Percentiles rank a stretch among this genome's conserved stretches.
phyloP scores from a whole-genome alignment of 2,797 vertebrate genomes.

The Cossypha dichroa region DNA sequence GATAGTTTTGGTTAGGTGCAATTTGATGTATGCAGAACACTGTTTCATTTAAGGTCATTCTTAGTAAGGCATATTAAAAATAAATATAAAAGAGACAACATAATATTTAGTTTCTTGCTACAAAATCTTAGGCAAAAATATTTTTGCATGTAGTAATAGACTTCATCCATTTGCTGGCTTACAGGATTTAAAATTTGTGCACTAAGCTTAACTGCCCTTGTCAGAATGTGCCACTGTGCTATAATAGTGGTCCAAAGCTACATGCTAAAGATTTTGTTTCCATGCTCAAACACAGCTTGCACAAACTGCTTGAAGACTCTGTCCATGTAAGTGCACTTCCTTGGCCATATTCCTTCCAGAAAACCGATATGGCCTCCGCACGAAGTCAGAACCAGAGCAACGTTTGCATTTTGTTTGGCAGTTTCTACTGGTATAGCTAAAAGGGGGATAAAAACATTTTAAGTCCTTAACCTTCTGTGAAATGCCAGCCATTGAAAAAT shows the following conservation, averaged over 20 bases:
- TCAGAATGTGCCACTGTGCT: conserved; percentile 45
- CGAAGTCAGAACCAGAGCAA: conserved; percentile 93
- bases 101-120: conserved; percentile 74
- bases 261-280: conserved; percentile 79
- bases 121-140: conserved; percentile 75
- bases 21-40: conserved; percentile 62
- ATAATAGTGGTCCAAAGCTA: conserved; percentile 52
- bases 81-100: conserved; percentile 74
- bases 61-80: conserved; percentile 83
- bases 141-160: conserved; percentile 73
- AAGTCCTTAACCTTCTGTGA: background rate
- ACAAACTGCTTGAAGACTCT: conserved; percentile 97
- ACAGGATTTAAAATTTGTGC: conserved; percentile 69
- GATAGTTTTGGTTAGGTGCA: conserved; percentile 77
- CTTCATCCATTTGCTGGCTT: conserved; percentile 71
- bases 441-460: background rate
- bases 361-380: conserved; percentile 98
- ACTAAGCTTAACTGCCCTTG: conserved; percentile 66
- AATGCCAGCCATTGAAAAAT: background rate
- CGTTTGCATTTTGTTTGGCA: conserved; percentile 95
- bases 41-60: conserved; percentile 78
- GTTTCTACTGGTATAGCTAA: conserved; percentile 93
- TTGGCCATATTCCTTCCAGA: conserved; percentile 96
- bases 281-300: conserved; percentile 92
- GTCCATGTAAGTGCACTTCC: conserved; percentile 97